phyloP scores from a whole-genome alignment of 2,113 vertebrate species.

The Spea multiplicata region DNA sequence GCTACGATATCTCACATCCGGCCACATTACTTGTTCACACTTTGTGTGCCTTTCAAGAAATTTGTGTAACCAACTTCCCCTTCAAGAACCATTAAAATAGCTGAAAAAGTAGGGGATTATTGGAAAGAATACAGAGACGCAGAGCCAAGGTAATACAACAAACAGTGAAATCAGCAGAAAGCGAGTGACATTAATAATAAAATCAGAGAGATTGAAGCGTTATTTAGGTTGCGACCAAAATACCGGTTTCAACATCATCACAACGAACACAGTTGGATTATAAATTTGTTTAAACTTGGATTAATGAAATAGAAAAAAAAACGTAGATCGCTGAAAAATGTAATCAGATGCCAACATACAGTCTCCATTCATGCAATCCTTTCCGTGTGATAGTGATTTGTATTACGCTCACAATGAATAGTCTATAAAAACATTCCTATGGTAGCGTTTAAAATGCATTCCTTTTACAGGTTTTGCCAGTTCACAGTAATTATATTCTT shows the following conservation, averaged over 20 bases:
- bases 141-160: too few species aligned
- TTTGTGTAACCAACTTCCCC: too few species aligned
- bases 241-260: constrained; percentile 10
- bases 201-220: background rate
- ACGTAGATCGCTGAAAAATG: constrained; percentile 65
- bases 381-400: constrained; percentile 97
- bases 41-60: too few species aligned
- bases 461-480: constrained; percentile 65
- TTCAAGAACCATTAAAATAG: too few species aligned
- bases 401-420: constrained; percentile 75
- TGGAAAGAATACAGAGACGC: too few species aligned
- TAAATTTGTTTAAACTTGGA: constrained; percentile 52
- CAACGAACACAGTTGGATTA: constrained; percentile 8
- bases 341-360: constrained; percentile 72
- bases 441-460: constrained; percentile 78
- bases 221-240: background rate
- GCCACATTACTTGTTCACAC: too few species aligned
- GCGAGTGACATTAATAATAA: too few species aligned
- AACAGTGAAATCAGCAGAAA: too few species aligned
- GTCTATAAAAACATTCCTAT: constrained; percentile 75
- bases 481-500: constrained; percentile 87
- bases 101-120: too few species aligned
- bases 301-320: constrained; percentile 67
- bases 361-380: constrained; percentile 83
- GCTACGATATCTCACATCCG: too few species aligned